Evolutionary conservation across 2,797 vertebrate genomes (phyloP).

Genomic region (Parambassis ranga): DNA sequence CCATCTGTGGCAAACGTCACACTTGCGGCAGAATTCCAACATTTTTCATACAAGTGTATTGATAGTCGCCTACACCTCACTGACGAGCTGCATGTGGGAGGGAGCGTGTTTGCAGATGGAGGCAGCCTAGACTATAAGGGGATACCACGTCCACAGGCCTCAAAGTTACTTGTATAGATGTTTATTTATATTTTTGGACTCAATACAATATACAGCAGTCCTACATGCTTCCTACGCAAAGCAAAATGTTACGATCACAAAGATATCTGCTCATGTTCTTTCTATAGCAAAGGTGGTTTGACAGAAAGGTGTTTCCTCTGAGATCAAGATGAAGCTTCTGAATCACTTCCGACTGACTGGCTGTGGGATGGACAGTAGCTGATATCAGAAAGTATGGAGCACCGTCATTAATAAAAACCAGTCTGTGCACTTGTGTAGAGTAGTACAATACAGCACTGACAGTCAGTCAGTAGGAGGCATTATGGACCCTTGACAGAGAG

Average conservation of each 20-base stretch:
- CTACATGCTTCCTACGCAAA: background rate
- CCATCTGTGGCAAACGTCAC: constrained; percentile 47
- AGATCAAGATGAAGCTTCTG: background rate
- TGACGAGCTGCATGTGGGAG: constrained; percentile 37
- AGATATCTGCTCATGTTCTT: background rate
- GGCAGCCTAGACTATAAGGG: constrained; percentile 21
- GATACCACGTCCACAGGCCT: constrained; percentile 2
- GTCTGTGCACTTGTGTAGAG: background rate
- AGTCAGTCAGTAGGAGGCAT: background rate
- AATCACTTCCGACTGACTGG: constrained; percentile 33
- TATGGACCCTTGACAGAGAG: background rate
- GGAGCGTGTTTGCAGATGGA: constrained; percentile 32
- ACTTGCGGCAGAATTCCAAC: constrained; percentile 12
- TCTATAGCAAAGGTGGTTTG: background rate
- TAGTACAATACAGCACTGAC: background rate
- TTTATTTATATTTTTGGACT: background rate
- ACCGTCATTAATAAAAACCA: background rate
- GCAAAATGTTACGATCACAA: background rate
- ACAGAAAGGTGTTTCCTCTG: constrained; percentile 9
- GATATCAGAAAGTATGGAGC: background rate
- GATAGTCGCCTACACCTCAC: constrained; percentile 28
- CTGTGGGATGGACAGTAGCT: constrained; percentile 2
- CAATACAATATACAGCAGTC: background rate
- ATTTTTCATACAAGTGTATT: constrained; percentile 8
- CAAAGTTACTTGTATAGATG: background rate